Evolutionary conservation across 2,113 vertebrate species (phyloP).

Genomic region (Turnix velox): DNA sequence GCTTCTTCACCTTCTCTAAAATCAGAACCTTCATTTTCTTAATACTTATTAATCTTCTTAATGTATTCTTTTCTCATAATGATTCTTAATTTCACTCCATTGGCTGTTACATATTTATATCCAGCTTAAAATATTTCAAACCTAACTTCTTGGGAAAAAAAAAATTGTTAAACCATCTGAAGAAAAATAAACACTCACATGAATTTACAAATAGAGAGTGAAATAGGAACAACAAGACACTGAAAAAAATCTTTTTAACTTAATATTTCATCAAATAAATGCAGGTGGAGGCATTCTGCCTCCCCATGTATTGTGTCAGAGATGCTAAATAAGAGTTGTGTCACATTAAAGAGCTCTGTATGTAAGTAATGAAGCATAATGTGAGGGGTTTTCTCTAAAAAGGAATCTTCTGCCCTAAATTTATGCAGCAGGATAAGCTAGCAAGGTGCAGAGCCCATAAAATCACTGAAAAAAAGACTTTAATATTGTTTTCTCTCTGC

Average conservation of each 20-base stretch:
- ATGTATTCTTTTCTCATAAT: too few species aligned
- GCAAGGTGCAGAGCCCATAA: not conserved
- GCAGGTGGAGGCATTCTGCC: not conserved
- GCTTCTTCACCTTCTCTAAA: not conserved
- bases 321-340: not conserved
- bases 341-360: not conserved
- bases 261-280: not conserved
- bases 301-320: not conserved
- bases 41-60: not conserved
- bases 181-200: not conserved
- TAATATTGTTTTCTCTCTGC: not conserved
- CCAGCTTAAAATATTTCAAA: not conserved
- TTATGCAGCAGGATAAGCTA: not conserved
- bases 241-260: not conserved
- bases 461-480: not conserved
- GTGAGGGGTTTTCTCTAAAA: not conserved
- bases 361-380: not conserved
- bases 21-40: not conserved
- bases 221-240: not conserved
- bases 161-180: not conserved
- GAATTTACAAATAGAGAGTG: not conserved
- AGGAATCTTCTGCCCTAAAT: not conserved
- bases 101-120: not conserved
- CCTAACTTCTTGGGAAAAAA: too few species aligned
- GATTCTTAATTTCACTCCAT: not conserved